A percentile compares a stretch with the other conserved stretches of the same genome.
Conservation (phyloP, 2,888 invertebrate species). For the Cosmia pyralina region DNA sequence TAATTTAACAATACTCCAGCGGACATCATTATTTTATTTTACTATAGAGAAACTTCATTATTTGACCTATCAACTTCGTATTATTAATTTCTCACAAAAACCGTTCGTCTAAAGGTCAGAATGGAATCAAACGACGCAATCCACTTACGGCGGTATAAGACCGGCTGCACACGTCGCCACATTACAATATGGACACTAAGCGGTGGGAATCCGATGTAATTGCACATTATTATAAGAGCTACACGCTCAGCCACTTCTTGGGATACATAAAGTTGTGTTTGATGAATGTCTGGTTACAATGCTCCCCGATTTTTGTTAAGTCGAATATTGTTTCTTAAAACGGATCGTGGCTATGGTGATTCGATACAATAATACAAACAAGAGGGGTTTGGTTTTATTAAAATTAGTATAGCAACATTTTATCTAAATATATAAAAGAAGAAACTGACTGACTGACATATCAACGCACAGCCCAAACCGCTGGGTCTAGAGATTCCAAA, state of each 20-base stretch:
- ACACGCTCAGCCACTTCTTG: conserved; percentile 60
- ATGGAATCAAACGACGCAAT: conserved; percentile 51
- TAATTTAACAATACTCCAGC: neutral
- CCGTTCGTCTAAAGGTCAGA: conserved; percentile 42
- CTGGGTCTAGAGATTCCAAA: too few relatives aligned
- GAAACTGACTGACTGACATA: too few relatives aligned
- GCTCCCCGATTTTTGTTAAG: neutral
- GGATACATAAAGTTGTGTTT: conserved; percentile 41
- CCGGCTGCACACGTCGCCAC: conserved; percentile 4
- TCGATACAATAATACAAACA: too few relatives aligned
- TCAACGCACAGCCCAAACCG: too few relatives aligned
- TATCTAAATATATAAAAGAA: too few relatives aligned
- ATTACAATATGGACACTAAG: conserved; percentile 21
- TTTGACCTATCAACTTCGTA: neutral
- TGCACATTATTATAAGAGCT: conserved; percentile 60
- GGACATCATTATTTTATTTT: neutral
- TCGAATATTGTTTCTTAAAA: neutral
- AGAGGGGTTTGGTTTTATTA: too few relatives aligned
- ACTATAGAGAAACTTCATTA: neutral
- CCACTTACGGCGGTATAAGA: conserved; percentile 50
- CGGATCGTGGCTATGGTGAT: neutral
- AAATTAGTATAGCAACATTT: too few relatives aligned
- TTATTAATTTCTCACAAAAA: conserved; percentile 23
- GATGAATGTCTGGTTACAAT: conserved; percentile 17
- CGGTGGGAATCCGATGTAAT: conserved; percentile 47